These are phyloP conservation scores for Elachura formosa DNA, from an alignment of 2,113 vertebrate genomes.

Conservation along the genomic window DNA sequence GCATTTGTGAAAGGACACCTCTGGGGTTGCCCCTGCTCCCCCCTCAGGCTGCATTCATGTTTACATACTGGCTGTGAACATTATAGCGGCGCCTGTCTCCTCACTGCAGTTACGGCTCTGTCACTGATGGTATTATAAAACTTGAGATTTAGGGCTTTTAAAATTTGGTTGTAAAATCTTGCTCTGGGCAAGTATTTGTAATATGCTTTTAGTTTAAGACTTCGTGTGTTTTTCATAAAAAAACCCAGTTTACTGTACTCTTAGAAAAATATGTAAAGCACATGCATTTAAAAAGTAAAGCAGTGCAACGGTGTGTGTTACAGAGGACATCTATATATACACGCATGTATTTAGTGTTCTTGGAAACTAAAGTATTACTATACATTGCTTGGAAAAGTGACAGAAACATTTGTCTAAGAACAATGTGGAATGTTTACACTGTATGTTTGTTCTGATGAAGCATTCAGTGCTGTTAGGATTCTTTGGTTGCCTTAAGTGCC, in stretches of 20 bases:
- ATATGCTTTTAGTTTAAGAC: background rate
- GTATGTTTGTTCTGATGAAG: background rate
- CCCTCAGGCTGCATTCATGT: slow-evolving; percentile 8
- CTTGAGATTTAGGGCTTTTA: slow-evolving; percentile 4
- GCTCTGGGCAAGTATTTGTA: background rate
- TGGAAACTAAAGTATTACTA: background rate
- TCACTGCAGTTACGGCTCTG: background rate
- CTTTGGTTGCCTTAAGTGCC: background rate
- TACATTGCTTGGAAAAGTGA: background rate
- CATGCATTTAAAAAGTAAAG: background rate
- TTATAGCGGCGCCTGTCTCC: slow-evolving; percentile 51
- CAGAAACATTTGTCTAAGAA: background rate
- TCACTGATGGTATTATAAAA: slow-evolving; percentile 54
- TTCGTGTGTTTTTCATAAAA: background rate
- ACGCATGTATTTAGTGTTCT: background rate
- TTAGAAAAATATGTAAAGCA: background rate
- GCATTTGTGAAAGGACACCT: background rate
- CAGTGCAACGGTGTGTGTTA: background rate
- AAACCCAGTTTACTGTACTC: background rate
- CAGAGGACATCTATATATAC: background rate
- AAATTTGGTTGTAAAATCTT: slow-evolving; percentile 51
- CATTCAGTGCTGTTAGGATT: background rate
- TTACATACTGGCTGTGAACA: slow-evolving; percentile 43
- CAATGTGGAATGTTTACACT: background rate
- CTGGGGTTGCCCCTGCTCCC: background rate